Evolutionary conservation across 1,140 invertebrate species (phyloP).

Genomic region (Drosophila ercepeae): DNA sequence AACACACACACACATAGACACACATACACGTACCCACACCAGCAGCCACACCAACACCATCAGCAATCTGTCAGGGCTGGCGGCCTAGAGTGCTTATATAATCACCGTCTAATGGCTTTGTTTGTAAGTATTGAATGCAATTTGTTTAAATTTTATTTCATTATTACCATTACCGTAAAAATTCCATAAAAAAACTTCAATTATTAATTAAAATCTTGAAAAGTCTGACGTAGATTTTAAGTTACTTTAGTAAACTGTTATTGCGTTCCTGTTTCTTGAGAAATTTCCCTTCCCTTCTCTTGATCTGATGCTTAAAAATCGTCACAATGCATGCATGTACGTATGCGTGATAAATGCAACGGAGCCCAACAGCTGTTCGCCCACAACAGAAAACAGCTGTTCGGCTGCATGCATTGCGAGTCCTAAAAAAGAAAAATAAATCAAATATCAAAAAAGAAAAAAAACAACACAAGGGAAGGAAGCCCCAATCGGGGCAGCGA

Average conservation of each 20-base stretch:
- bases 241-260: neutral
- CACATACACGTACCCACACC: conserved; percentile 26
- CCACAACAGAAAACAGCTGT: conserved; percentile 51
- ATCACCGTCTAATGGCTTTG: conserved; percentile 72
- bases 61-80: conserved; percentile 28
- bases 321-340: neutral
- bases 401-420: conserved; percentile 52
- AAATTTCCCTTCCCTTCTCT: neutral
- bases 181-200: neutral
- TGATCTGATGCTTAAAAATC: neutral
- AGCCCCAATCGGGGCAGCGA: conserved; percentile 8
- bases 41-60: conserved; percentile 24
- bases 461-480: conserved; percentile 22
- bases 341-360: conserved; percentile 23
- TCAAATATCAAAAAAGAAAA: conserved; percentile 39
- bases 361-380: conserved; percentile 53
- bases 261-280: neutral
- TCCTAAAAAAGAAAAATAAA: conserved; percentile 15
- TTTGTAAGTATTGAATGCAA: conserved; percentile 75
- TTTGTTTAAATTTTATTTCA: conserved; percentile 61
- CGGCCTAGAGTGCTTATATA: conserved; percentile 61
- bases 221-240: neutral
- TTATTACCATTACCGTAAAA: conserved; percentile 4
- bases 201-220: neutral
- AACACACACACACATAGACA: conserved; percentile 34